A percentile compares a stretch with the other conserved stretches of the same genome.
Evolutionary conservation across 2,113 vertebrate genomes (phyloP).

Genomic region (Turdus rufiventris): DNA sequence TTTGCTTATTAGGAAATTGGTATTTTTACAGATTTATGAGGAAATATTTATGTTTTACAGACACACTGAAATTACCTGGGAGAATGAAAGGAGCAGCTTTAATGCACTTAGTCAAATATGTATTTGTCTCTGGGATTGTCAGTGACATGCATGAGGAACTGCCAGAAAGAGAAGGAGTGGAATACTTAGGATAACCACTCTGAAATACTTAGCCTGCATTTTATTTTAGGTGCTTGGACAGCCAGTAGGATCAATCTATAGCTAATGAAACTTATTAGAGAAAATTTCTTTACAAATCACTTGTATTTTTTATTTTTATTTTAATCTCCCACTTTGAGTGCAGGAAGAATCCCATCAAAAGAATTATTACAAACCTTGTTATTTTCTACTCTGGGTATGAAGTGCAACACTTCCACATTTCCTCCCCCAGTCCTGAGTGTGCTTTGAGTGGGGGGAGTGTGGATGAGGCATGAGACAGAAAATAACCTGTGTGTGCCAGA

Average conservation of each 20-base stretch:
- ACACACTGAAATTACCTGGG: neutral
- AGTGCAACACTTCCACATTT: neutral
- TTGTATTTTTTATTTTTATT: neutral
- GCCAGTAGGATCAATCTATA: neutral
- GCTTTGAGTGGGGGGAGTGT: accelerated
- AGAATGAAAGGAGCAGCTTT: neutral
- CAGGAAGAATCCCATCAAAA: neutral
- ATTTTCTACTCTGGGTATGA: neutral
- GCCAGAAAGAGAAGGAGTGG: neutral
- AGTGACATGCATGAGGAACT: neutral
- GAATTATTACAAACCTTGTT: neutral
- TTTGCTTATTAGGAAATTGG: neutral
- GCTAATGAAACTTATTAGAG: neutral
- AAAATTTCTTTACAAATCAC: neutral
- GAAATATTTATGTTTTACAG: neutral
- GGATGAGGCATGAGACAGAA: neutral
- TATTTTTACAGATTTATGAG: neutral
- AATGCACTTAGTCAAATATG: accelerated
- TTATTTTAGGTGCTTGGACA: neutral
- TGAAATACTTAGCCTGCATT: neutral
- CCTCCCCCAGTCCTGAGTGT: too few relatives aligned
- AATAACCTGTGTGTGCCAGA: neutral
- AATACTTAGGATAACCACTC: too few relatives aligned
- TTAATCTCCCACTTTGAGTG: neutral
- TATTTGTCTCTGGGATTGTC: neutral